Evolutionary conservation across 2,797 vertebrate genomes (phyloP).

Genomic region (Borostomias antarcticus): DNA sequence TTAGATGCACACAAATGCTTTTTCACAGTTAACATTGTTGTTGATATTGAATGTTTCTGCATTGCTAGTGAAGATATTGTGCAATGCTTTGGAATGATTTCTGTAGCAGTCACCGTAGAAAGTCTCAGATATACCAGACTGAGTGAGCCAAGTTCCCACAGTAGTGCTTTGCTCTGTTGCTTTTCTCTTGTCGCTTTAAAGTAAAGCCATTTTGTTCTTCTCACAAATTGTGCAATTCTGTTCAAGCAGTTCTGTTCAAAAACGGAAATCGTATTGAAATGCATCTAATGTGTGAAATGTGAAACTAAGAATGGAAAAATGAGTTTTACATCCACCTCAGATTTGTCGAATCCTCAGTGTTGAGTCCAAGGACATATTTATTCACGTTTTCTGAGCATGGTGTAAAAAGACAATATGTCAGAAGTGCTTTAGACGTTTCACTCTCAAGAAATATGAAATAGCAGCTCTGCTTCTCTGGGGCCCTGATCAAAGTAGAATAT

Average conservation of each 20-base stretch:
- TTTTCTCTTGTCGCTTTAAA: conserved; percentile 57
- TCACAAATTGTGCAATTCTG: conserved; percentile 44
- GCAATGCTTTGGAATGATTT: conserved; percentile 57
- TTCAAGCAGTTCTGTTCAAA: conserved; percentile 43
- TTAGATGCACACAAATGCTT: neutral
- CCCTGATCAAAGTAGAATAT: conserved; percentile 29
- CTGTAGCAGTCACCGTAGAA: conserved; percentile 35
- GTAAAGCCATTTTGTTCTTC: conserved; percentile 40
- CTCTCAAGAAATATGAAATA: conserved; percentile 21
- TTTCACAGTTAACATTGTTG: conserved; percentile 49
- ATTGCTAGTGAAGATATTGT: conserved; percentile 66
- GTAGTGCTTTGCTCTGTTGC: conserved; percentile 62
- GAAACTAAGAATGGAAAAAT: conserved; percentile 53
- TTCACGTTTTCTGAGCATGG: neutral
- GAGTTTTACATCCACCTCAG: conserved; percentile 63
- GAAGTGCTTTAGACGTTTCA: conserved; percentile 9
- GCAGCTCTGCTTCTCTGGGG: conserved; percentile 9
- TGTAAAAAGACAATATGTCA: too few relatives aligned
- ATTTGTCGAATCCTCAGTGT: conserved; percentile 8
- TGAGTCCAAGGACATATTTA: neutral
- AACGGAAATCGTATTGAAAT: neutral
- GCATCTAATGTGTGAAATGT: too few relatives aligned
- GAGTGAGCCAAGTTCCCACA: conserved; percentile 47
- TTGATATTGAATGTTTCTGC: conserved; percentile 69
- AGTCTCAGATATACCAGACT: conserved; percentile 49